Conservation (phyloP, 1,140 invertebrate genomes). For the Mizuhopecten yessoensis region DNA sequence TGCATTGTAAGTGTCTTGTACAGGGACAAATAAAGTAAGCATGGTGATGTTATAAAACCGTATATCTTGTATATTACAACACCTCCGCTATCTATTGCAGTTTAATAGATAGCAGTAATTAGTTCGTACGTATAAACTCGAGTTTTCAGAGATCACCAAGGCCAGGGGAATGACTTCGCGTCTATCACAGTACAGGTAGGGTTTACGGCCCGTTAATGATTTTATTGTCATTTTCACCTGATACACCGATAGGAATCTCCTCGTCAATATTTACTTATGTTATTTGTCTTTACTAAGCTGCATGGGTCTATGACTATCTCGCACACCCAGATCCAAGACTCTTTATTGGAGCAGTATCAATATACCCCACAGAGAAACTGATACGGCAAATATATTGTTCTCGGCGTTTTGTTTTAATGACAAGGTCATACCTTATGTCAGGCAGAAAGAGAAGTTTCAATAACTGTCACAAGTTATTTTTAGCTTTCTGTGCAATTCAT, state of each 20-base stretch:
- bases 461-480: conserved; percentile 19
- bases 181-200: background rate
- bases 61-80: too few relatives aligned
- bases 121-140: background rate
- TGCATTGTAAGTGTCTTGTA: too few relatives aligned
- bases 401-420: background rate
- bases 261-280: conserved; percentile 1
- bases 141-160: background rate
- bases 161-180: background rate
- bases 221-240: conserved; percentile 34
- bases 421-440: conserved; percentile 30
- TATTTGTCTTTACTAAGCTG: conserved; percentile 38
- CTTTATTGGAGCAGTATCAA: background rate
- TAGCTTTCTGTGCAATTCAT: background rate
- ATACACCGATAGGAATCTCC: background rate
- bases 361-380: background rate
- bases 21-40: too few relatives aligned
- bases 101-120: background rate
- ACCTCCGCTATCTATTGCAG: too few relatives aligned
- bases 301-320: background rate
- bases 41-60: too few relatives aligned
- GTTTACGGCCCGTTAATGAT: background rate
- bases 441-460: background rate
- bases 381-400: background rate
- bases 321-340: background rate